Base-by-base conservation (phyloP, 30 jellyfish, hydroid and myxozoan species). In the Aurelia aurita region DNA sequence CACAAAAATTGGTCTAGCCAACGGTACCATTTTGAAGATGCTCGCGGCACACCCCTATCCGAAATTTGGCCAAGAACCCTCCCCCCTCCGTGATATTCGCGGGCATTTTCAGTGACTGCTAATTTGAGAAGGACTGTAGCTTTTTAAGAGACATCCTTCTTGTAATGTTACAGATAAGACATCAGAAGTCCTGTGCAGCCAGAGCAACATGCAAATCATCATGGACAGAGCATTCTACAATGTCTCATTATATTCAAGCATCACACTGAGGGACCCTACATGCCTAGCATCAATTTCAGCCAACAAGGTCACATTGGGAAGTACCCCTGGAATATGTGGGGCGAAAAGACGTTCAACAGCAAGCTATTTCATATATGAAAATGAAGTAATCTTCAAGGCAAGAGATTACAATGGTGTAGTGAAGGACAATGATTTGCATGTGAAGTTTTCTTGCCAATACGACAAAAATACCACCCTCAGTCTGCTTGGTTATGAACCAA, bases 271-370 rank as follows among this genome's bases (percentile, higher is more conserved):
- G 18, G 69, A 59, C 18, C 28, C 22, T 20, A 63, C 90, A 5
- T 80, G 90, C 63, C 32, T 7, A 25, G 90, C 90, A 16, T 62
- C 90, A 12, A 32, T 61, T 22, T 63, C 90, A n/a, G 14, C 74
- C n/a, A 15, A 63, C 43, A 29, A 64, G 13, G 64, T 80, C 16
- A 32, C 58, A 11, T 62, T 69, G 39, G 90, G 90, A 16, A 54
- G 79, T 65, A 55, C 78, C 29, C 80, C 27, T 1, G 89, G 89
- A 16, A 69, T 35, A 7, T 78, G 90, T 54, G 90, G 90, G 26
- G 77, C 79, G 7, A 66, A 66, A 4, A 44, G 69, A 27, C 27
- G 74, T 15, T 34, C 47, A 23, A 64, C 74, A 0, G 27, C 75
- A 7, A 35, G 26, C 69, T 69, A 63, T 45, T 45, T 80, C 59